phyloP scores from a whole-genome alignment of 2,113 vertebrate species.

The Menidia beryllina region DNA sequence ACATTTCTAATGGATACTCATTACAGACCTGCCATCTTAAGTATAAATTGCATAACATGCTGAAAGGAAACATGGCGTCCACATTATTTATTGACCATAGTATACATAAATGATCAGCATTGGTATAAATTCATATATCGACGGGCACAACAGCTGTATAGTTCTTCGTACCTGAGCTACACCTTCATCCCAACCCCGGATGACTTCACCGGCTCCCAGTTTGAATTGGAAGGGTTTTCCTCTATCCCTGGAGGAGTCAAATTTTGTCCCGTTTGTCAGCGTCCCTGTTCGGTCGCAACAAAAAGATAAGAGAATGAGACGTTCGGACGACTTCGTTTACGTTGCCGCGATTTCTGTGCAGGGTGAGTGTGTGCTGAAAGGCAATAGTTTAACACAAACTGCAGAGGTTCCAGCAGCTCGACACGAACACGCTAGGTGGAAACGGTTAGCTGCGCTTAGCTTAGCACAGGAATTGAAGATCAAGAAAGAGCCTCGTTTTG shows the following conservation, averaged over 20 bases:
- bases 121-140: not conserved
- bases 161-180: constrained; percentile 85
- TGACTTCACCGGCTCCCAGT: constrained; percentile 89
- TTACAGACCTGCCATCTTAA: not conserved
- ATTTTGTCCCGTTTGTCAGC: constrained; percentile 88
- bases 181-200: constrained; percentile 94
- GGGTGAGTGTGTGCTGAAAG: not conserved
- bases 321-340: not conserved
- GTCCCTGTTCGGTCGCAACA: constrained; percentile 80
- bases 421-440: not conserved
- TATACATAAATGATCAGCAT: not conserved
- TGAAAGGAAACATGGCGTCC: too few species aligned
- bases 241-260: constrained; percentile 92
- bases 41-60: not conserved
- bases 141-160: not conserved
- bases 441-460: not conserved
- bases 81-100: too few species aligned
- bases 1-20: not conserved
- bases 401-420: too few species aligned
- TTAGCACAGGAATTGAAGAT: not conserved
- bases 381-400: too few species aligned
- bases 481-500: too few species aligned
- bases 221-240: constrained; percentile 88
- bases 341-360: not conserved
- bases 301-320: not conserved